phyloP scores from a whole-genome alignment of 2,113 vertebrate genomes.

The Reinhardtius hippoglossoides region DNA sequence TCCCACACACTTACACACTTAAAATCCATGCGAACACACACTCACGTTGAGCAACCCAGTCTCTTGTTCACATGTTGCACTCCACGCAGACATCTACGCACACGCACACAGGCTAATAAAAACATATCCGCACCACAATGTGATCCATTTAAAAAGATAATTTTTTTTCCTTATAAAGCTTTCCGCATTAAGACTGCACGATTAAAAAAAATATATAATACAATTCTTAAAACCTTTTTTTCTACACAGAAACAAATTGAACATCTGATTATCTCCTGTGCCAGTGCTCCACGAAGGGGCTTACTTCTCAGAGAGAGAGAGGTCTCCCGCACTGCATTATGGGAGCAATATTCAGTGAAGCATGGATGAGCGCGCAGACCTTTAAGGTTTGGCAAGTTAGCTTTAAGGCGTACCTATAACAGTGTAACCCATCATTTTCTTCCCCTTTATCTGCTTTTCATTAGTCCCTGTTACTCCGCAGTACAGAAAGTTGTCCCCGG shows the following conservation, averaged over 20 bases:
- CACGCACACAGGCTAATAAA: slow-evolving; percentile 78
- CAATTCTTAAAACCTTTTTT: slow-evolving; percentile 81
- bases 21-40: slow-evolving; percentile 18
- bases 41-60: slow-evolving; percentile 26
- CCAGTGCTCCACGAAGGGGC: slow-evolving; percentile 75
- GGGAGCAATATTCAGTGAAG: slow-evolving; percentile 63
- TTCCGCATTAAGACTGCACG: slow-evolving; percentile 84
- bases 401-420: slow-evolving; percentile 79
- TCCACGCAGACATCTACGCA: slow-evolving; percentile 61
- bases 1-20: slow-evolving; percentile 42
- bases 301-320: slow-evolving; percentile 65
- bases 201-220: slow-evolving; percentile 87
- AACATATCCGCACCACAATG: slow-evolving; percentile 79
- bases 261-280: slow-evolving; percentile 83
- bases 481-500: slow-evolving; percentile 44
- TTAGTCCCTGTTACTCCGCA: slow-evolving; percentile 54
- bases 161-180: slow-evolving; percentile 84
- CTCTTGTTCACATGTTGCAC: slow-evolving; percentile 48
- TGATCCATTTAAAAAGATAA: slow-evolving; percentile 85
- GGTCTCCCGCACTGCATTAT: slow-evolving; percentile 56
- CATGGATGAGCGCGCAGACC: slow-evolving; percentile 61
- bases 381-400: slow-evolving; percentile 78
- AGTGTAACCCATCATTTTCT: slow-evolving; percentile 59
- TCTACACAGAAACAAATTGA: slow-evolving; percentile 82
- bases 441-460: slow-evolving; percentile 55